Evolutionary conservation across 2,797 vertebrate species (phyloP), one percentile per base, ranked within the genome.

Genomic region (Tragopan temminckii): DNA sequence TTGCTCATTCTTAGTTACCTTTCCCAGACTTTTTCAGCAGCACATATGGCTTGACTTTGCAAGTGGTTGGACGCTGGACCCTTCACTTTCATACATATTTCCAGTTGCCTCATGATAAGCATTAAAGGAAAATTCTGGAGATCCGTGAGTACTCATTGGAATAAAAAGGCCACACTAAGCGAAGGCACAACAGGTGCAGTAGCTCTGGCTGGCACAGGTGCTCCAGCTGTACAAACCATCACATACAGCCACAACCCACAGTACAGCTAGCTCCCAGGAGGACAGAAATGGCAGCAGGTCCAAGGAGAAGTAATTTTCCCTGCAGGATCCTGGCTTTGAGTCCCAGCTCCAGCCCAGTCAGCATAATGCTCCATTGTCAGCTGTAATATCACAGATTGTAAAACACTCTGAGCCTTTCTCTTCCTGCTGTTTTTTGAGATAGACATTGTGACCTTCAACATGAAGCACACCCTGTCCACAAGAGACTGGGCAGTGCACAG

Each of bases 401-500:
- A 64, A 85, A 29, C 43, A 55, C 23, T 64, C 12, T 24, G 74
- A 48, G 19, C 3, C 5, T 88, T 63, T 92, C 38, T 62, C 13
- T 84, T 79, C n/a, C 13, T 53, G 17, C 2, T 61, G 1, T 3
- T 58, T 85, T 68, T 80, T 23, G 19, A 64, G 40, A 14, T 2
- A 21, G 13, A 1, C 45, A 2, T 45, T 23, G 52, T 23, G 16
- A 62, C 21, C 29, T 85, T 55, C 58, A n/a, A 1, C 7, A 45
- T 0, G 0, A 68, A 33, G 11, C 25, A 52, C 15, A 57, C 7
- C 12, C 19, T 59, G 13, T 24, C 46, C 5, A 4, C 24, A 31
- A 40, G 29, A 76, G n/a, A 8, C 35, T 38, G 27, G 31, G 42
- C 45, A 62, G 17, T 29, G 5, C 20, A 11, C 10, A n/a, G 25